Percentiles rank a stretch among this genome's conserved stretches.
Conservation (phyloP, 2,113 vertebrate genomes). For the Dicentrarchus labrax region DNA sequence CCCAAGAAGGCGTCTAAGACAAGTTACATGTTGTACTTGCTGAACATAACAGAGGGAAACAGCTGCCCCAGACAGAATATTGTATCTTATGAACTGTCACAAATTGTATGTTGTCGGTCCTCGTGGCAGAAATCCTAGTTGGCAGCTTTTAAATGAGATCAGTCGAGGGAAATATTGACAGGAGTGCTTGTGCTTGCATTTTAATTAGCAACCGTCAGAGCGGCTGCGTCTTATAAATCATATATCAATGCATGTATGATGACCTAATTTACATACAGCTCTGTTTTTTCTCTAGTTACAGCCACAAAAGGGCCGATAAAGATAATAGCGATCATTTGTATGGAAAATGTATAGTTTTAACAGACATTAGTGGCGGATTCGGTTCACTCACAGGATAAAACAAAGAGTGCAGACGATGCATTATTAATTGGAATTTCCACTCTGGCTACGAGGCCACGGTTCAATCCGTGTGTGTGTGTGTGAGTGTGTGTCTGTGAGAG, state of each 20-base stretch:
- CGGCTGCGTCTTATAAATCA: conserved; percentile 23
- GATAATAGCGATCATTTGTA: not conserved
- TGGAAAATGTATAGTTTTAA: conserved; percentile 13
- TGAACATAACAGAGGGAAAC: conserved; percentile 29
- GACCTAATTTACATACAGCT: conserved; percentile 21
- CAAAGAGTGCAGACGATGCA: conserved; percentile 29
- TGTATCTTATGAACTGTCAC: conserved; percentile 36
- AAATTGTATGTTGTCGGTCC: conserved; percentile 24
- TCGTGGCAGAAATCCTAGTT: conserved; percentile 17
- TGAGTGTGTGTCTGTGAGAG: not conserved
- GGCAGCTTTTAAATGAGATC: conserved; percentile 35
- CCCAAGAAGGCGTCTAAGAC: not conserved
- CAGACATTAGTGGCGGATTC: conserved; percentile 29
- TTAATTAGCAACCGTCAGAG: conserved; percentile 37
- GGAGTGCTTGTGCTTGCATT: not conserved
- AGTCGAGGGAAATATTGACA: conserved; percentile 3
- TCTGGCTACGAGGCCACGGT: conserved; percentile 8
- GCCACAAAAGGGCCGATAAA: not conserved
- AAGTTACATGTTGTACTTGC: not conserved
- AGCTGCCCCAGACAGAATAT: not conserved
- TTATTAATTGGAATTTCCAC: conserved; percentile 52
- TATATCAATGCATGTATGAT: conserved; percentile 9
- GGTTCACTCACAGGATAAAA: conserved; percentile 17
- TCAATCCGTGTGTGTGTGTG: not conserved
- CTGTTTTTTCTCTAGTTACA: not conserved